Conservation (phyloP, 2,888 invertebrate species). For the Cephonodes hylas region DNA sequence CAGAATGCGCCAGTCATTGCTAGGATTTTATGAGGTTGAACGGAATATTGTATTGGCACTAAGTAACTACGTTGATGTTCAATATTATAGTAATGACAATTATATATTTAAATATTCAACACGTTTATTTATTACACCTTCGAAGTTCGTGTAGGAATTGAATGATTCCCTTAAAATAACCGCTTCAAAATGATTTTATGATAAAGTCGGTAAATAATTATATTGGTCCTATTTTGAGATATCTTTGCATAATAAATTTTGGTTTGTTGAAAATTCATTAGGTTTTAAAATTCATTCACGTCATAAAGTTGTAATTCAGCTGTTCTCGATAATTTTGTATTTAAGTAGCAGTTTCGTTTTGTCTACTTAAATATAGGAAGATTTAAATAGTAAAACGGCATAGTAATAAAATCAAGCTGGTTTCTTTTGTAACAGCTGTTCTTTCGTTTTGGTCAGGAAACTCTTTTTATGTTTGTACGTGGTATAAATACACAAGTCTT, state of each 20-base stretch:
- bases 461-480: constrained; percentile 55
- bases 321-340: no score
- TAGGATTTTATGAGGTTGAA: constrained; percentile 32
- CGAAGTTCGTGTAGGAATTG: background rate
- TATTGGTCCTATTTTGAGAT: no score
- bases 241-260: no score
- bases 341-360: no score
- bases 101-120: background rate
- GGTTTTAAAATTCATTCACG: no score
- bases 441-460: constrained; percentile 45
- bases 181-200: background rate
- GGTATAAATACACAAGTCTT: constrained; percentile 56
- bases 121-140: background rate
- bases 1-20: constrained; percentile 38
- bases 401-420: constrained; percentile 32
- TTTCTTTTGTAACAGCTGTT: constrained; percentile 51
- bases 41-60: constrained; percentile 24
- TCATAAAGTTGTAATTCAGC: no score
- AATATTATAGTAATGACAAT: background rate
- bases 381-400: background rate
- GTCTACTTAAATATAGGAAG: no score
- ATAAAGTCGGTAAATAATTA: no score
- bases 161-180: background rate
- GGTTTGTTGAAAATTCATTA: no score
- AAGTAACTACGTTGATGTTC: constrained; percentile 10